Base-by-base conservation (phyloP, 2,888 invertebrate species). In the Ormia ochracea region DNA sequence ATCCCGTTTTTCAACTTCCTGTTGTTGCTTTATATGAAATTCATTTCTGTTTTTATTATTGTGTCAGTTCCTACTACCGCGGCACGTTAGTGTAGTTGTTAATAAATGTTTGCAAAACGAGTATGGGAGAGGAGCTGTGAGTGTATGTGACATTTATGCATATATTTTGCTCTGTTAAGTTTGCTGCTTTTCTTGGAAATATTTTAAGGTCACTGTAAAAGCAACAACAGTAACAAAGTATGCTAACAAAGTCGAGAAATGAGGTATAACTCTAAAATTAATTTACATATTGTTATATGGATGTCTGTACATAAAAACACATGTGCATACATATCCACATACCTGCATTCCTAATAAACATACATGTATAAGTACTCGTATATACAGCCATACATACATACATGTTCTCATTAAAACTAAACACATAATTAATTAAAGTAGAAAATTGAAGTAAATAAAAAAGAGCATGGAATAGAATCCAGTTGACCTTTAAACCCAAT, bases 191-290 rank as follows among this genome's bases (percentile, higher is more conserved):
- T 26, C 50, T 48, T 69, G 58, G 68, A 69, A 58, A 74, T 58
- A 61, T 79, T 79, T 70, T 79, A 79, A 79, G 78, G 78, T 79
- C 78, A 79, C 50, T 48, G 26, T 56, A 58, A 48, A 56, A 7
- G 56, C 12, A 56, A 28, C 31, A 66, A 48, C n/a, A 74, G 36
- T 21, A 48, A 63, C 23, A 54, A 36, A 54, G 36, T 26, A 12
- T 14, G 1, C 19, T n/a, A 59, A 9, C 43, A 26, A 48, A 4
- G 38, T 14, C 17, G 41, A 70, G 43, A 4, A 17, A 19, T 23
- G n/a, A 61, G 28, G 21, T 4, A 31, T 50, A 17, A 50, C 38
- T 48, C 38, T 38, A 31, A 21, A 19, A 73, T 23, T 36, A 36
- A 72, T 23, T 43, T 9, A 54, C 17, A 5, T 14, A n/a, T n/a